These are phyloP conservation scores for Balearica regulorum DNA, from an alignment of 2,797 vertebrate genomes.

Conservation along the genomic window DNA sequence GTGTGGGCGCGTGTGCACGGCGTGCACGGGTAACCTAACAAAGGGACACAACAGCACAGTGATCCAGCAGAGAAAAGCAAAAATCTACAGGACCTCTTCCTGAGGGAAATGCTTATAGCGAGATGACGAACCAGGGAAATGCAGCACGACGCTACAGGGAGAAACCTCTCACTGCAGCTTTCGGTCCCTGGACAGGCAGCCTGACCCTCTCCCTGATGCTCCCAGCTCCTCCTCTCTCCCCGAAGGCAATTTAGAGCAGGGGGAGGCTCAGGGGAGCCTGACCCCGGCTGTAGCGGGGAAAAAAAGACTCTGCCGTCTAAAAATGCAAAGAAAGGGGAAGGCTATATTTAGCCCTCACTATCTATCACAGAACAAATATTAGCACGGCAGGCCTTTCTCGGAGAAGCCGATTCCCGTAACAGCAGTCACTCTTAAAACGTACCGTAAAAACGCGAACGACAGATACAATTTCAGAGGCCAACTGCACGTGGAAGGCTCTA, in stretches of 20 bases:
- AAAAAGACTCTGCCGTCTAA: neutral
- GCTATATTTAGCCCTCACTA: neutral
- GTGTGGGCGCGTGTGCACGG: rapidly evolving
- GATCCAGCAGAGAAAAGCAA: neutral
- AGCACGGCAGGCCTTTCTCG: neutral
- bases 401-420: neutral
- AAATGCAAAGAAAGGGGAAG: neutral
- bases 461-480: neutral
- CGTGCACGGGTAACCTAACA: rapidly evolving
- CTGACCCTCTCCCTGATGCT: neutral
- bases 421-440: neutral
- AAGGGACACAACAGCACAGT: neutral
- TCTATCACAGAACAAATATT: neutral
- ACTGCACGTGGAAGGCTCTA: neutral
- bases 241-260: neutral
- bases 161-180: neutral
- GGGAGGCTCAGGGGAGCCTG: neutral
- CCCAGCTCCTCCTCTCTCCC: neutral
- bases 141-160: neutral
- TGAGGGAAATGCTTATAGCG: neutral
- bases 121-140: rapidly evolving
- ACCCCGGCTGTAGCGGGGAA: neutral
- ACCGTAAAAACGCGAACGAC: neutral
- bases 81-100: neutral
- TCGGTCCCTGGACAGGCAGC: neutral